Conservation (phyloP, 2,888 invertebrate genomes). For the Dysmachus trigonus region DNA sequence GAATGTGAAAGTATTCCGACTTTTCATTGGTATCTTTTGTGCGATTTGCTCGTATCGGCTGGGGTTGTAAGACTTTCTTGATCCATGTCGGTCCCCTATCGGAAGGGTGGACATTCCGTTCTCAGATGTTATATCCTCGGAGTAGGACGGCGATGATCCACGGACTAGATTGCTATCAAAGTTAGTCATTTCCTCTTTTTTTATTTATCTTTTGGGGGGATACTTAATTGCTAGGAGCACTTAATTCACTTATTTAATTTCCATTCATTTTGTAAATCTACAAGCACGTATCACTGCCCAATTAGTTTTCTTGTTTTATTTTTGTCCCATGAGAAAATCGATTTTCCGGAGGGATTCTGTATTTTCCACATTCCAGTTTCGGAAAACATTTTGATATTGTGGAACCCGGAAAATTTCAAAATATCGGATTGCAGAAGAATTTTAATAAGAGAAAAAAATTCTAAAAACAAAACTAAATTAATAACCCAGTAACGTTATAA, state of each 20-base stretch:
- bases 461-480: too few species aligned
- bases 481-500: too few species aligned
- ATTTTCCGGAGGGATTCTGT: slow-evolving; percentile 2
- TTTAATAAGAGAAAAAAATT: too few species aligned
- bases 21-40: slow-evolving; percentile 48
- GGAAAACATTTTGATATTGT: background rate
- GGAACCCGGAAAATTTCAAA: background rate
- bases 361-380: background rate
- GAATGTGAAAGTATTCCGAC: slow-evolving; percentile 72
- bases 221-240: background rate
- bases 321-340: background rate
- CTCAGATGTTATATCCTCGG: slow-evolving; percentile 60
- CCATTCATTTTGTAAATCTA: background rate
- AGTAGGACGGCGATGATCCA: slow-evolving; percentile 61
- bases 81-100: slow-evolving; percentile 45
- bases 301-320: background rate
- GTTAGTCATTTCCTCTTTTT: slow-evolving; percentile 54
- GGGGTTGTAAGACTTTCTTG: background rate
- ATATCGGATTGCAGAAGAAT: too few species aligned
- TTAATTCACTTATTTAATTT: background rate
- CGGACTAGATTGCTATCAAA: slow-evolving; percentile 62
- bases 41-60: background rate
- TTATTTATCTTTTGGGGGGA: background rate
- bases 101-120: slow-evolving; percentile 56
- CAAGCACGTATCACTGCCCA: background rate